phyloP scores from a whole-genome alignment of 2,113 vertebrate species.

The Sinocyclocheilus grahami region DNA sequence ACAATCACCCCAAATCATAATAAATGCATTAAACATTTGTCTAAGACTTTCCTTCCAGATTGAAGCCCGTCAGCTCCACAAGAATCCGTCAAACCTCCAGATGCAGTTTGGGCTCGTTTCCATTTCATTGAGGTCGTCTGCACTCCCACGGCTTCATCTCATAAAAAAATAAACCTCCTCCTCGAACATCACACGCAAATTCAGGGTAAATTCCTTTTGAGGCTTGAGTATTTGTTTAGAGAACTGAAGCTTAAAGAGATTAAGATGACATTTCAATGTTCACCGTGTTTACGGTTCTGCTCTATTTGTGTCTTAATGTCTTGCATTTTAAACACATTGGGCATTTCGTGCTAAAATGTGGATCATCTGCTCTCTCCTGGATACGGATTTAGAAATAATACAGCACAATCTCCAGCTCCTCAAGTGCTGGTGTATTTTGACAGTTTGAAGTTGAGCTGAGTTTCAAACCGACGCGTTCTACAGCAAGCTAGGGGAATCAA shows the following conservation, averaged over 20 bases:
- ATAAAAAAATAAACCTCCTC: slow-evolving; percentile 31
- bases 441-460: slow-evolving; percentile 43
- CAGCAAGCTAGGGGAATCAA: slow-evolving; percentile 38
- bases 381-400: slow-evolving; percentile 41
- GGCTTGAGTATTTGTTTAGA: slow-evolving; percentile 35
- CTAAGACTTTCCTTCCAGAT: slow-evolving; percentile 4
- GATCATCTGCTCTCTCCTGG: slow-evolving; percentile 32
- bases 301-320: slow-evolving; percentile 31
- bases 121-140: slow-evolving; percentile 34
- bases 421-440: slow-evolving; percentile 42
- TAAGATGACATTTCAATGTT: slow-evolving; percentile 40
- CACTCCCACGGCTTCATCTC: slow-evolving; percentile 27
- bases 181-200: slow-evolving; percentile 30
- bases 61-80: slow-evolving; percentile 2
- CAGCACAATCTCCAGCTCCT: slow-evolving; percentile 17
- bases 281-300: slow-evolving; percentile 32
- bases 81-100: slow-evolving; percentile 10
- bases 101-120: slow-evolving; percentile 32
- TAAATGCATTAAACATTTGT: slow-evolving; percentile 25
- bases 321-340: slow-evolving; percentile 26
- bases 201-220: slow-evolving; percentile 36
- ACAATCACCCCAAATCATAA: slow-evolving; percentile 3
- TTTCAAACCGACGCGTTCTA: slow-evolving; percentile 13
- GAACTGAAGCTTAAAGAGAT: slow-evolving; percentile 38
- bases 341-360: slow-evolving; percentile 32